A percentile compares a stretch with the other conserved stretches of the same genome.
Evolutionary conservation across 2,797 vertebrate species (phyloP).

Genomic region (Parambassis ranga): DNA sequence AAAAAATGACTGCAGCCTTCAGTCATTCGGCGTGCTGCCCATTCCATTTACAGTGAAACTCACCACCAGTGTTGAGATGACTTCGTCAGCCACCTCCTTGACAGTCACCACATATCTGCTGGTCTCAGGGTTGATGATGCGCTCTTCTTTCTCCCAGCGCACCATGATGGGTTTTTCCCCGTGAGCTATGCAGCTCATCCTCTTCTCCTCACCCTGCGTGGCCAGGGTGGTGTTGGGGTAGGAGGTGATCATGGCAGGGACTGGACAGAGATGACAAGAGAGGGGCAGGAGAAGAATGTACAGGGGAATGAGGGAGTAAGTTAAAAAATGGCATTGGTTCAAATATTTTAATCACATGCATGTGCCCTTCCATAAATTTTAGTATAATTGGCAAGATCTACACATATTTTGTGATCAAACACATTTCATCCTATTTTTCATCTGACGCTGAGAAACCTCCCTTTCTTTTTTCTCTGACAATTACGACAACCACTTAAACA

Average conservation of each 20-base stretch:
- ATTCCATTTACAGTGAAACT: background rate
- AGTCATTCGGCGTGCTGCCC: background rate
- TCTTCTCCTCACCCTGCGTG: constrained; percentile 96
- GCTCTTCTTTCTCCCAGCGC: constrained; percentile 98
- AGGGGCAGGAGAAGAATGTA: background rate
- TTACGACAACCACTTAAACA: constrained; percentile 47
- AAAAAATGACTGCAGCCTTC: background rate
- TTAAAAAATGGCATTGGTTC: background rate
- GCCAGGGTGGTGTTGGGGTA: constrained; percentile 98
- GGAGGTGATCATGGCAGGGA: constrained; percentile 98
- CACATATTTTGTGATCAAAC: no score
- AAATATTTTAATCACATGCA: no score
- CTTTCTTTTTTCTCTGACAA: constrained; percentile 33
- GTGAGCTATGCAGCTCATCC: constrained; percentile 95
- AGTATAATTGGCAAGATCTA: background rate
- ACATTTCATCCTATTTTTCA: constrained; percentile 6
- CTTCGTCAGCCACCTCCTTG: constrained; percentile 94
- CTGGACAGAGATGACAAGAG: constrained; percentile 65
- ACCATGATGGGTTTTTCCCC: constrained; percentile 99
- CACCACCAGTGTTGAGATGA: constrained; percentile 95
- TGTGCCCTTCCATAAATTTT: background rate
- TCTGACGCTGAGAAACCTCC: constrained; percentile 15
- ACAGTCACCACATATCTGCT: constrained; percentile 95
- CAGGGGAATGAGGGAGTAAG: background rate
- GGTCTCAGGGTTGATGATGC: constrained; percentile 98